Evolutionary conservation across 2,797 vertebrate species (phyloP).

Genomic region (Pipistrellus kuhlii): DNA sequence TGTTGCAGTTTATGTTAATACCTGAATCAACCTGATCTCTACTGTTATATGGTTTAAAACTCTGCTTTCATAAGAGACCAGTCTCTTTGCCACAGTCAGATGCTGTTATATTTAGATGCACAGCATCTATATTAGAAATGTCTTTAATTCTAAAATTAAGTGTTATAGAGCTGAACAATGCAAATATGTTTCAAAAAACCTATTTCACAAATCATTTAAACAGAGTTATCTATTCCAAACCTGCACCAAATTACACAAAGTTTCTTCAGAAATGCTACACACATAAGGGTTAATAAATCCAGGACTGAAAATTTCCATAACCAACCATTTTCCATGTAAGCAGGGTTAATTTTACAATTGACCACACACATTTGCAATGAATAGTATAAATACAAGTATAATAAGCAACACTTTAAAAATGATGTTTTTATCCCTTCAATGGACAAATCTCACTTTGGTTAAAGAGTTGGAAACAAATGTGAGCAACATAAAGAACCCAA

Average conservation of each 20-base stretch:
- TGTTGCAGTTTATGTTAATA: neutral
- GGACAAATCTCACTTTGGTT: neutral
- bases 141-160: neutral
- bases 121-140: neutral
- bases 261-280: neutral
- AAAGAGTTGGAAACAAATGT: neutral
- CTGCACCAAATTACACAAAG: neutral
- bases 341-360: neutral
- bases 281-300: neutral
- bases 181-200: neutral
- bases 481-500: neutral
- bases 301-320: neutral
- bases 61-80: neutral
- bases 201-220: constrained; percentile 45
- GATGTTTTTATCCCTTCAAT: neutral
- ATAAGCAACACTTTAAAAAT: neutral
- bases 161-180: neutral
- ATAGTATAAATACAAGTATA: neutral
- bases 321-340: neutral
- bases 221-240: neutral
- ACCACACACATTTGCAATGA: neutral
- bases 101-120: neutral
- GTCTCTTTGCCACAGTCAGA: neutral
- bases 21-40: neutral
- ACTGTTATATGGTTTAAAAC: neutral